A percentile compares a stretch with the other conserved stretches of the same genome.
Evolutionary conservation across 2,888 invertebrate species (phyloP).

Genomic region (Leucophora obtusa): DNA sequence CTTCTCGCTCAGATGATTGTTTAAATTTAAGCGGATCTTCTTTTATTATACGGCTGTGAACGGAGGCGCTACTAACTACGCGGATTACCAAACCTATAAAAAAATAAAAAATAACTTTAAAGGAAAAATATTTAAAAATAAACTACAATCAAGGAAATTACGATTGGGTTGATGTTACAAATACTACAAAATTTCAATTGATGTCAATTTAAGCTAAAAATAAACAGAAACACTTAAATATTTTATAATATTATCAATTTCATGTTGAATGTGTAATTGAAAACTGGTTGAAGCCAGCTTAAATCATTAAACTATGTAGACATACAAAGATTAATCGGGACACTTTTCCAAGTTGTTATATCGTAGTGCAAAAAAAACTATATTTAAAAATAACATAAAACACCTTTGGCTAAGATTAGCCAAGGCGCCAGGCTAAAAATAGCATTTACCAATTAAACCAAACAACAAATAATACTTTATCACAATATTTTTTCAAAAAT

Average conservation of each 20-base stretch:
- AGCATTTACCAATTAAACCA: conserved; percentile 20
- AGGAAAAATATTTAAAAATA: neutral
- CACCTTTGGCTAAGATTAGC: conserved; percentile 47
- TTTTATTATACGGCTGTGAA: conserved; percentile 60
- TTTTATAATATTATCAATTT: neutral
- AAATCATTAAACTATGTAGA: conserved; percentile 29
- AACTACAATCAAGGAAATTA: conserved; percentile 17
- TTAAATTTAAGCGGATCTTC: conserved; percentile 49
- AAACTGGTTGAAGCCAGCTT: conserved; percentile 35
- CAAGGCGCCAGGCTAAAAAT: conserved; percentile 55
- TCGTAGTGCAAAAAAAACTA: conserved; percentile 18
- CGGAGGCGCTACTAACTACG: conserved; percentile 49
- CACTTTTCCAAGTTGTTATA: conserved; percentile 12
- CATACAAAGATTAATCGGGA: neutral
- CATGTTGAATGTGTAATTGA: conserved; percentile 15
- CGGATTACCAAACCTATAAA: neutral
- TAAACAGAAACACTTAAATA: conserved; percentile 8
- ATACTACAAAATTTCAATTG: neutral
- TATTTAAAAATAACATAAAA: conserved; percentile 6
- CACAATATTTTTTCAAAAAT: conserved; percentile 13
- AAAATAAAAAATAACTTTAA: neutral
- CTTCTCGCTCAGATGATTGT: conserved; percentile 50
- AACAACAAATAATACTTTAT: conserved; percentile 28
- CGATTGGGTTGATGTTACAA: conserved; percentile 2
- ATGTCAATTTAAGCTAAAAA: conserved; percentile 27